These are phyloP conservation scores for Lacerta viridis DNA, from an alignment of 2,797 vertebrate species.

Conservation along the genomic window DNA sequence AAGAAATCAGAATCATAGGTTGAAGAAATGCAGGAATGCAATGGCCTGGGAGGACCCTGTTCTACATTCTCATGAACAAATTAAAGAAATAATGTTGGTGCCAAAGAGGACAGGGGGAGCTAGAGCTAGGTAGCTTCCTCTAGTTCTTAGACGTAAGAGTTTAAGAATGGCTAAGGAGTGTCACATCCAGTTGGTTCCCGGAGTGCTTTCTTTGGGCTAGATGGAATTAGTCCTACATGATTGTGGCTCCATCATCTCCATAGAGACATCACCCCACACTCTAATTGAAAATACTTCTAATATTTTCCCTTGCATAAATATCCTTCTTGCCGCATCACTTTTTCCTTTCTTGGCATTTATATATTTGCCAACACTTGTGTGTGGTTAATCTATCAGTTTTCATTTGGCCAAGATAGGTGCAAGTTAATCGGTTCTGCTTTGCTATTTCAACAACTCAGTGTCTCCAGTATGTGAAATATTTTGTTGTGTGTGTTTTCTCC, in stretches of 20 bases:
- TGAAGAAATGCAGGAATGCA: not conserved
- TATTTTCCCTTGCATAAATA: not conserved
- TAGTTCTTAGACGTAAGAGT: not conserved
- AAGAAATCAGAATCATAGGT: not conserved
- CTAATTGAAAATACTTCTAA: not conserved
- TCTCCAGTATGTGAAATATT: not conserved
- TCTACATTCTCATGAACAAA: not conserved
- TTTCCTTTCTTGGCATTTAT: constrained; percentile 12
- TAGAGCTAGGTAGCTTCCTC: not conserved
- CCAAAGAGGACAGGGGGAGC: not conserved
- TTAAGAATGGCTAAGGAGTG: not conserved
- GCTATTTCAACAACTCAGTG: not conserved
- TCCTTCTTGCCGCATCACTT: not conserved
- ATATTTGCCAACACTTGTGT: not conserved
- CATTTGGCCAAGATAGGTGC: not conserved
- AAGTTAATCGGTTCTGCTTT: not conserved
- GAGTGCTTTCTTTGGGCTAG: not conserved
- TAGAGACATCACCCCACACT: not conserved
- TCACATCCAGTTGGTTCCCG: not conserved
- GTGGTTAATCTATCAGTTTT: not conserved
- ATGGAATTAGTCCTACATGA: not conserved
- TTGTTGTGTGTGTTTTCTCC: not conserved
- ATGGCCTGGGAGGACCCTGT: too few relatives aligned
- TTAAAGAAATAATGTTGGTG: not conserved
- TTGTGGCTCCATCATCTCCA: not conserved